These are phyloP conservation scores for Leptopterna dolabrata DNA, from an alignment of 2,888 invertebrate genomes.

Conservation along the genomic window DNA sequence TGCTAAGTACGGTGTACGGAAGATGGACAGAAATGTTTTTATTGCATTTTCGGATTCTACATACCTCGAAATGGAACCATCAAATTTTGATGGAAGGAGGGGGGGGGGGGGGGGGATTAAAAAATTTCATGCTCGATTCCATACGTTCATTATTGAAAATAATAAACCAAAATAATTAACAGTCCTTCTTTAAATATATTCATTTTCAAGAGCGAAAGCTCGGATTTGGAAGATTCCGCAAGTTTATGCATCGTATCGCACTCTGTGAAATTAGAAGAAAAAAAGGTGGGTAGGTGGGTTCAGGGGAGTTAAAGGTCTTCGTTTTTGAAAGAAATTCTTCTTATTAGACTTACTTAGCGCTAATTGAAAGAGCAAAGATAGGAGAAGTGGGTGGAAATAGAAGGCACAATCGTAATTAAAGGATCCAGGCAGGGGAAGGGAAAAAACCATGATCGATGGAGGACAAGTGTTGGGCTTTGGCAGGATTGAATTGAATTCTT, in stretches of 20 bases:
- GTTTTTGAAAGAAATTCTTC: not conserved
- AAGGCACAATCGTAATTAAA: constrained; percentile 17
- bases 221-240: not conserved
- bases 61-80: no score
- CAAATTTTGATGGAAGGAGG: no score
- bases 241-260: not conserved
- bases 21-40: no score
- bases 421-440: not conserved
- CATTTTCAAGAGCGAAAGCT: not conserved
- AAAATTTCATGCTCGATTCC: no score
- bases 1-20: no score
- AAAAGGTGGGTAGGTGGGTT: not conserved
- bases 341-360: constrained; percentile 6
- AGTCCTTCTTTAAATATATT: not conserved
- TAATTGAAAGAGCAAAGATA: not conserved
- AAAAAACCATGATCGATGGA: constrained; percentile 1
- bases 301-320: not conserved
- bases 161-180: not conserved
- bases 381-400: not conserved
- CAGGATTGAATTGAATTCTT: not conserved
- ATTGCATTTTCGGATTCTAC: no score
- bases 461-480: not conserved
- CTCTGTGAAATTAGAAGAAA: not conserved
- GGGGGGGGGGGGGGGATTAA: no score
- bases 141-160: no score